Evolutionary conservation across 1,140 invertebrate genomes (phyloP).

Genomic region (Zaprionus davidi): DNA sequence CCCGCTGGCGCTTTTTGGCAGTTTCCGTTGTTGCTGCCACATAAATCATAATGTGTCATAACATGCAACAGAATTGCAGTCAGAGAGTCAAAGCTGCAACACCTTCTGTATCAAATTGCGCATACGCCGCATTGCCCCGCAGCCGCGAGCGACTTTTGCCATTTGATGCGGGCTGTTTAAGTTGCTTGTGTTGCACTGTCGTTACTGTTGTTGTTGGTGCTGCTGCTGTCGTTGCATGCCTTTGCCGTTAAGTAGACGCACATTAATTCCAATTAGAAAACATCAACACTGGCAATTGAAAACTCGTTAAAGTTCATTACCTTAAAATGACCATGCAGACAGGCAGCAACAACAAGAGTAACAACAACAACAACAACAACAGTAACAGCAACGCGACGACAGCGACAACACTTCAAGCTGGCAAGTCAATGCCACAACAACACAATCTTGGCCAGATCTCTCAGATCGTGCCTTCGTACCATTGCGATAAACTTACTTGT

Average conservation of each 20-base stretch:
- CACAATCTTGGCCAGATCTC: constrained; percentile 37
- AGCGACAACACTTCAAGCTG: constrained; percentile 10
- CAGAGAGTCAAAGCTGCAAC: constrained; percentile 29
- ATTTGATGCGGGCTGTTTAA: constrained; percentile 11
- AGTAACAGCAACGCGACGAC: constrained; percentile 26
- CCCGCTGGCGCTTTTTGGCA: constrained; percentile 69
- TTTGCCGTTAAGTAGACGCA: constrained; percentile 71
- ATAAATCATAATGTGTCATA: constrained; percentile 81
- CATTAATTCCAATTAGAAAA: constrained; percentile 82
- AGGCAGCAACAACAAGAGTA: constrained; percentile 40
- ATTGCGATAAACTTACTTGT: constrained; percentile 14
- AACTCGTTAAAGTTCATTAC: constrained; percentile 82
- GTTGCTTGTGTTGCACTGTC: constrained; percentile 5
- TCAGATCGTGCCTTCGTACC: constrained; percentile 26
- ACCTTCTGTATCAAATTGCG: constrained; percentile 50
- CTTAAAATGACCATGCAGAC: constrained; percentile 61
- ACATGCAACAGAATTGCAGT: constrained; percentile 65
- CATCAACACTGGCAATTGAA: constrained; percentile 75
- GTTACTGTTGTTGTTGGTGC: constrained; percentile 1
- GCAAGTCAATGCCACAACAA: constrained; percentile 39
- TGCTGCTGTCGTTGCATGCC: constrained; percentile 35
- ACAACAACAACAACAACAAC: constrained; percentile 20
- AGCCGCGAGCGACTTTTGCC: constrained; percentile 20
- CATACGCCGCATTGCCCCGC: constrained; percentile 57
- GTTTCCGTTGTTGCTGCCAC: constrained; percentile 55